Percentiles rank a stretch among this genome's conserved stretches.
phyloP scores from a whole-genome alignment of 2,113 vertebrate genomes.

The Alouatta palliata region DNA sequence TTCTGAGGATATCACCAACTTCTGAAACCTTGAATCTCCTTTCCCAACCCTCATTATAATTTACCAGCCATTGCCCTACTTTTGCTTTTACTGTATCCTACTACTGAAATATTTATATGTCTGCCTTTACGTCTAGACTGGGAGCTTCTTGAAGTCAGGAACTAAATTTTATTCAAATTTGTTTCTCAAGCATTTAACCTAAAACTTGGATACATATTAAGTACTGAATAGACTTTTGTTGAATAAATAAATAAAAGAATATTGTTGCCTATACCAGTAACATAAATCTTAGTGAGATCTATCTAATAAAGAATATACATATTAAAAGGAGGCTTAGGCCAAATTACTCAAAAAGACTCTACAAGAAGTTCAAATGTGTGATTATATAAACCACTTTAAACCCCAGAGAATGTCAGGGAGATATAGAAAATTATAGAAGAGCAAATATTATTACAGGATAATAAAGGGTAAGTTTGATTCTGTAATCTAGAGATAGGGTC shows the following conservation, averaged over 20 bases:
- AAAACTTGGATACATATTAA: neutral
- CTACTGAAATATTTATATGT: neutral
- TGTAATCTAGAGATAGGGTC: neutral
- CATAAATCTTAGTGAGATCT: neutral
- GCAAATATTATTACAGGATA: neutral
- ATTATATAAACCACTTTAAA: conserved; percentile 10
- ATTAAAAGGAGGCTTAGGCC: neutral
- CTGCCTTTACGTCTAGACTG: neutral
- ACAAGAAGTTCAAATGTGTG: neutral
- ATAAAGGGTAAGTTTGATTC: neutral
- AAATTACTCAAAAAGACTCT: conserved; percentile 4
- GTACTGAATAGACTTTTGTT: neutral
- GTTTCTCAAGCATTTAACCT: conserved; percentile 24
- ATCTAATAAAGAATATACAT: neutral
- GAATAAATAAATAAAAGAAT: conserved; percentile 24
- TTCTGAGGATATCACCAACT: neutral
- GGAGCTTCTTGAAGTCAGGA: neutral
- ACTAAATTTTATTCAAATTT: conserved; percentile 7
- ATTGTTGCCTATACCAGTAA: neutral
- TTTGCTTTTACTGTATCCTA: neutral
- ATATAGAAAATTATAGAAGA: neutral
- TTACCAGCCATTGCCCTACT: neutral
- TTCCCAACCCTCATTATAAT: neutral
- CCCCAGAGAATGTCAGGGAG: neutral
- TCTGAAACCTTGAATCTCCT: neutral